These are phyloP conservation scores for Siderastrea radians DNA, from an alignment of 92 coral and sea anemone genomes.

Conservation along the genomic window DNA sequence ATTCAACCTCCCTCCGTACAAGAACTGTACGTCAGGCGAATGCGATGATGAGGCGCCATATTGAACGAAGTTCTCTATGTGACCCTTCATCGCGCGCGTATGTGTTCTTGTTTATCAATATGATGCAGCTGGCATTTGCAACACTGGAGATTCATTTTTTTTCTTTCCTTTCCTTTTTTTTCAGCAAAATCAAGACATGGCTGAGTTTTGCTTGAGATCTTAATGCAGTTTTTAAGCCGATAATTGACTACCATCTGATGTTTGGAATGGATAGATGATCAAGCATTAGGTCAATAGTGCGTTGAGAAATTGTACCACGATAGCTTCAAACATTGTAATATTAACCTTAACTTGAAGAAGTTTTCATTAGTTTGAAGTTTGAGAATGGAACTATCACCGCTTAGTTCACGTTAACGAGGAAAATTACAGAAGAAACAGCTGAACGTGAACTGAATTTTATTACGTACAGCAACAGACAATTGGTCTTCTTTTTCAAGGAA, in stretches of 20 bases:
- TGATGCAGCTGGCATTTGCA: slow-evolving; percentile 4
- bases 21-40: too few species aligned
- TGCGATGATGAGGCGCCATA: neutral
- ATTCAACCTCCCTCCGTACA: too few species aligned
- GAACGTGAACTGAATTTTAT: neutral
- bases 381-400: neutral
- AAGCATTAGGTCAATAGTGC: neutral
- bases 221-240: slow-evolving; percentile 3
- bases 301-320: neutral
- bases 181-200: neutral
- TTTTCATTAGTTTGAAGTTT: neutral
- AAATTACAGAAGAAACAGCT: neutral
- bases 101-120: neutral
- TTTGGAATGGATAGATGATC: neutral
- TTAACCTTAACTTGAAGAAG: neutral
- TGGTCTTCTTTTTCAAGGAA: neutral
- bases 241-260: neutral
- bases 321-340: neutral
- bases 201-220: neutral
- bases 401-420: neutral
- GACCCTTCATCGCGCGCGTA: neutral
- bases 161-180: neutral
- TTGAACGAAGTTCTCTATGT: neutral
- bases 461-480: too few species aligned
- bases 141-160: neutral